Conservation (phyloP, 2,888 invertebrate genomes). For the Drosophila nr. perissopoda region DNA sequence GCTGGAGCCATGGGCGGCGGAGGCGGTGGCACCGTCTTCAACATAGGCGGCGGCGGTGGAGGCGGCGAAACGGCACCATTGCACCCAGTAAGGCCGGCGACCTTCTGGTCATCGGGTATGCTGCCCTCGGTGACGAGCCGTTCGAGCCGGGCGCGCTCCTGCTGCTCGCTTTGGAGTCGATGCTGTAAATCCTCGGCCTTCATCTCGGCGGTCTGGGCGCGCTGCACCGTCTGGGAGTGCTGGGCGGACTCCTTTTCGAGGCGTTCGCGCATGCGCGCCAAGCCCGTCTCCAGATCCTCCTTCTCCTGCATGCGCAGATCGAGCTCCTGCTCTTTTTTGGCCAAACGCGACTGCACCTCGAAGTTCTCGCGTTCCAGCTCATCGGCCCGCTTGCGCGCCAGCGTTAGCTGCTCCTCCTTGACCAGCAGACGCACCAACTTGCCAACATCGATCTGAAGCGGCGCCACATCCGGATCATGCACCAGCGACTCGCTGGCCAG, state of each 20-base stretch:
- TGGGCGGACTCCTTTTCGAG: conserved; percentile 95
- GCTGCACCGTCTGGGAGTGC: conserved; percentile 94
- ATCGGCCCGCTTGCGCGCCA: conserved; percentile 93
- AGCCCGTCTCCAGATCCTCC: conserved; percentile 94
- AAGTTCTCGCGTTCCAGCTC: conserved; percentile 95
- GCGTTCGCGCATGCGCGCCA: conserved; percentile 92
- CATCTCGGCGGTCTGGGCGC: conserved; percentile 87
- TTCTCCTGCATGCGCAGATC: conserved; percentile 95
- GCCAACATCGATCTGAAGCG: conserved; percentile 95
- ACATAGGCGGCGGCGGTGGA: conserved; percentile 82
- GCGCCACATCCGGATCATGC: conserved; percentile 93
- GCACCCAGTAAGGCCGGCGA: conserved; percentile 86
- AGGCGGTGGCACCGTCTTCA: conserved; percentile 82
- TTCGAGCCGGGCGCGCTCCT: conserved; percentile 93
- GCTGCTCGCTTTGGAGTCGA: conserved; percentile 90
- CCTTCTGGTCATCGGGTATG: conserved; percentile 97
- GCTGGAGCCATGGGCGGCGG: conserved; percentile 83
- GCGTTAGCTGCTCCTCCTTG: conserved; percentile 96
- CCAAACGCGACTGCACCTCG: conserved; percentile 93
- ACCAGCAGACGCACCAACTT: conserved; percentile 95
- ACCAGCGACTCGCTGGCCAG: conserved; percentile 66
- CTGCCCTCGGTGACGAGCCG: conserved; percentile 95
- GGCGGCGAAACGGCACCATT: conserved; percentile 87
- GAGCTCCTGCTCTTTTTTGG: conserved; percentile 96
- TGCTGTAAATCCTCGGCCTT: conserved; percentile 88